Conservation (phyloP, 2,888 invertebrate species). For the Margaritifera margaritifera region DNA sequence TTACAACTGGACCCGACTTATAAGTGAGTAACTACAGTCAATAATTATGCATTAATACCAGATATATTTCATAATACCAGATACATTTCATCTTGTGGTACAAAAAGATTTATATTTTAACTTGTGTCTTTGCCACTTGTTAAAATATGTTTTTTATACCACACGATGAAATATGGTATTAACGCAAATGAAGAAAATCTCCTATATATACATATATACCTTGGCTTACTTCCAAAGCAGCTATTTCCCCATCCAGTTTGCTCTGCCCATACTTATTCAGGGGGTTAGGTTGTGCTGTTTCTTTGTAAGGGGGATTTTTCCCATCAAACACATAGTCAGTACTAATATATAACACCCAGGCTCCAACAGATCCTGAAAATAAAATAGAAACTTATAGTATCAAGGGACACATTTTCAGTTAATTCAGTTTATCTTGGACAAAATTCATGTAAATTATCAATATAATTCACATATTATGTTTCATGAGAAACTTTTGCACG, state of each 20-base stretch:
- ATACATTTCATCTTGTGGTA: no score
- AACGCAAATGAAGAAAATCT: no score
- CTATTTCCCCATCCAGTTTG: constrained; percentile 75
- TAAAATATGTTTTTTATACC: no score
- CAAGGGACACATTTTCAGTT: background rate
- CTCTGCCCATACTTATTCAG: constrained; percentile 75
- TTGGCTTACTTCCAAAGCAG: constrained; percentile 60
- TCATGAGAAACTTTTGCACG: background rate
- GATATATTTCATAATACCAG: no score
- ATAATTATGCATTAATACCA: no score
- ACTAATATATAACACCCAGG: constrained; percentile 75
- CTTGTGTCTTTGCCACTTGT: no score
- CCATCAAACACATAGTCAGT: constrained; percentile 78
- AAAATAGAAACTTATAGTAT: background rate
- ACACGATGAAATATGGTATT: no score
- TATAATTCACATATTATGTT: background rate
- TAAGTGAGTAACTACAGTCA: no score
- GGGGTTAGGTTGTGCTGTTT: constrained; percentile 72
- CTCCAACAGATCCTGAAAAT: constrained; percentile 57
- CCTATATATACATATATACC: constrained; percentile 64
- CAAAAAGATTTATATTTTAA: no score
- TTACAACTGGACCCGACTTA: no score
- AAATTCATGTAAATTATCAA: background rate
- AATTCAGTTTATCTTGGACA: no score
- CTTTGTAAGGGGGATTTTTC: constrained; percentile 73